A percentile compares a stretch with the other conserved stretches of the same genome.
These are phyloP conservation scores for Schlechtendalia chinensis DNA, from an alignment of 1,140 invertebrate species.

Conservation along the genomic window DNA sequence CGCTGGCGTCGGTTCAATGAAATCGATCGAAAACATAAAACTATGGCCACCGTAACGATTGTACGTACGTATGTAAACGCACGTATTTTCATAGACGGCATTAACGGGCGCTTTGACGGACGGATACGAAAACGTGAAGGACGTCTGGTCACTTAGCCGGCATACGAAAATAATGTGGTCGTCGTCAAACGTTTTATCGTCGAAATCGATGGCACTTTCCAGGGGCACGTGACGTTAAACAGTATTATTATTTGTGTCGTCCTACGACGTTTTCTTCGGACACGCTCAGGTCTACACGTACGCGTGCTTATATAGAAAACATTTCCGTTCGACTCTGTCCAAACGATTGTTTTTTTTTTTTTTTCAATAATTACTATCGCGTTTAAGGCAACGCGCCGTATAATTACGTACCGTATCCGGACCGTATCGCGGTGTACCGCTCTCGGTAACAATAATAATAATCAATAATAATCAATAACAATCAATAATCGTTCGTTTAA, in stretches of 20 bases:
- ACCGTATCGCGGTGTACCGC: no score
- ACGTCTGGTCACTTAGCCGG: constrained; percentile 4
- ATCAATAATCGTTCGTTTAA: neutral
- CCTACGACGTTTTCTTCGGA: no score
- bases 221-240: neutral
- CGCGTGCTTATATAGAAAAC: no score
- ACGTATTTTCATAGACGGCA: neutral
- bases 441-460: no score
- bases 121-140: constrained; percentile 1
- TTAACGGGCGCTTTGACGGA: neutral
- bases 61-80: no score
- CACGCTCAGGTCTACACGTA: neutral
- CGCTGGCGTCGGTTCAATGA: neutral
- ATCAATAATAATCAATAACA: no score
- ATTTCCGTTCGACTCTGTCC: neutral
- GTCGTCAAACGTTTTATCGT: constrained; percentile 2
- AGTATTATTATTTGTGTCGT: neutral
- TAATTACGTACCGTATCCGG: no score
- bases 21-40: constrained; percentile 2
- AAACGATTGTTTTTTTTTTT: neutral
- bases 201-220: neutral
- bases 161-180: no score
- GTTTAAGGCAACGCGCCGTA: no score
- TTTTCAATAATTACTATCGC: no score
- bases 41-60: no score